Percentiles rank a stretch among this genome's conserved stretches.
Evolutionary conservation across 1,140 invertebrate species (phyloP).

Genomic region (Atopsyche davidsoni): DNA sequence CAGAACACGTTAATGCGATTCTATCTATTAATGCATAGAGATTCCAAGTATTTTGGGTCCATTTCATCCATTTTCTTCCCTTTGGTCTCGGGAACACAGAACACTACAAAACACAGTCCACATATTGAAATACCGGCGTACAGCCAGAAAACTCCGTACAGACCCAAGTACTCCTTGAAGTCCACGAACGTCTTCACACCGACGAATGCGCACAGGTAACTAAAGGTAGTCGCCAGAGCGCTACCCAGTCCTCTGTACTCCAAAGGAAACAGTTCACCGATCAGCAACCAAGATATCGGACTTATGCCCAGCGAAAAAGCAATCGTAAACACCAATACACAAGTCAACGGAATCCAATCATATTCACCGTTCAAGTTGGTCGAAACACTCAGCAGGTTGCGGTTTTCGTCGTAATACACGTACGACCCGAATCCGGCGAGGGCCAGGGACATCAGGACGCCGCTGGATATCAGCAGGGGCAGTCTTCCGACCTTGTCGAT

Average conservation of each 20-base stretch:
- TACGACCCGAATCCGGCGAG: constrained; percentile 74
- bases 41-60: constrained; percentile 61
- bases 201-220: constrained; percentile 81
- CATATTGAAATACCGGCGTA: constrained; percentile 78
- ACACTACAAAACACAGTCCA: constrained; percentile 76
- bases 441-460: constrained; percentile 74
- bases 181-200: constrained; percentile 84
- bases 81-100: constrained; percentile 87
- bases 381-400: constrained; percentile 35
- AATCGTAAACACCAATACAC: constrained; percentile 73
- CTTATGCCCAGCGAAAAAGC: constrained; percentile 84
- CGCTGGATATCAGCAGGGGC: constrained; percentile 71
- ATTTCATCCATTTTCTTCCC: constrained; percentile 84
- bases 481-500: constrained; percentile 73
- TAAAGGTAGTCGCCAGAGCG: constrained; percentile 76
- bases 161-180: constrained; percentile 67
- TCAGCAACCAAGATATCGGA: constrained; percentile 81
- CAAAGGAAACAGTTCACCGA: constrained; percentile 81
- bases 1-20: not conserved
- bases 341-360: constrained; percentile 77
- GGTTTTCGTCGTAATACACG: constrained; percentile 62
- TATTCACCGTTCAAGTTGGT: constrained; percentile 45
- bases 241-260: constrained; percentile 78
- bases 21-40: constrained; percentile 42
- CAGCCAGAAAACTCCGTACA: constrained; percentile 82